Evolutionary conservation across 2,888 invertebrate genomes (phyloP).

Genomic region (Drosophila ustulata): DNA sequence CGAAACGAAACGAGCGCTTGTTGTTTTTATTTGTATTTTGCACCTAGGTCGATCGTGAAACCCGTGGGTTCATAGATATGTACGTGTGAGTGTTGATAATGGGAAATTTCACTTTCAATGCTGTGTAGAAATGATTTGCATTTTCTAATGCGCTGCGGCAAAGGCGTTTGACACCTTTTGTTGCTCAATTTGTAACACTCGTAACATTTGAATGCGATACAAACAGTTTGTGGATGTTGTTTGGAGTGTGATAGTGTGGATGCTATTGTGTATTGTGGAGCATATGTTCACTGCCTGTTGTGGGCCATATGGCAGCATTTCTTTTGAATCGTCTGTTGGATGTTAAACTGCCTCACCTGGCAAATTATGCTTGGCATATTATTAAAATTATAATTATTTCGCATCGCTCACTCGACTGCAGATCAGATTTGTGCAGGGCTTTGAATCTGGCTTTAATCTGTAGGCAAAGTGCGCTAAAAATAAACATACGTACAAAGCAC

Average conservation of each 20-base stretch:
- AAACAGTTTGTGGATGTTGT: background rate
- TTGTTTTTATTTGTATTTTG: conserved; percentile 1
- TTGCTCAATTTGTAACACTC: conserved; percentile 1
- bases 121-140: conserved; percentile 27
- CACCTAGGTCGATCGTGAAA: conserved; percentile 12
- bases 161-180: background rate
- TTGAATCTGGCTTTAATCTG: conserved; percentile 10
- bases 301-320: conserved; percentile 1
- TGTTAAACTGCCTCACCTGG: background rate
- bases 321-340: background rate
- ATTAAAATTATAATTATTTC: background rate
- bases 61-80: conserved; percentile 3
- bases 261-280: background rate
- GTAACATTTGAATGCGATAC: background rate
- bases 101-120: conserved; percentile 34
- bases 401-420: background rate
- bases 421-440: conserved; percentile 19
- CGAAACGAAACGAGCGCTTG: conserved; percentile 10
- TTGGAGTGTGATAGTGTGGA: background rate
- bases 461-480: conserved; percentile 30
- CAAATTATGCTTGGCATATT: background rate
- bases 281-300: background rate
- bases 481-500: conserved; percentile 1
- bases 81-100: conserved; percentile 23
- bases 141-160: conserved; percentile 13